phyloP scores from a whole-genome alignment of 2,888 invertebrate species.

The Julus scandinavius region DNA sequence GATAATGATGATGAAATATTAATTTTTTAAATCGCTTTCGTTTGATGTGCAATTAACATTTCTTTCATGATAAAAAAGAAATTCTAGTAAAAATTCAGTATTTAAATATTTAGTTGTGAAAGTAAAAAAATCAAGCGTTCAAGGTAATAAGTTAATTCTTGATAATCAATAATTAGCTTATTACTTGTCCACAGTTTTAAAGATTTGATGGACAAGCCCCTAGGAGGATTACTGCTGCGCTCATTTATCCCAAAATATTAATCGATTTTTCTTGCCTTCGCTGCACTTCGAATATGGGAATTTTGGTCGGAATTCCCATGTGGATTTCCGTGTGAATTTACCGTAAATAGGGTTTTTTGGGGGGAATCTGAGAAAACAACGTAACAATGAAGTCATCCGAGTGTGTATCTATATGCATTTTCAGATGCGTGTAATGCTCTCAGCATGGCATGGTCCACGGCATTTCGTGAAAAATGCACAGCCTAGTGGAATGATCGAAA shows the following conservation, averaged over 20 bases:
- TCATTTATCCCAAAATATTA: neutral
- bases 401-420: constrained; percentile 15
- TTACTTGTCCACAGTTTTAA: too few relatives aligned
- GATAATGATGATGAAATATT: too few relatives aligned
- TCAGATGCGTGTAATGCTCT: constrained; percentile 28
- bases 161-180: too few relatives aligned
- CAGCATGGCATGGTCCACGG: neutral
- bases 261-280: constrained; percentile 4
- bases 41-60: too few relatives aligned
- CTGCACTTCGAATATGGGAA: neutral
- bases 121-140: too few relatives aligned
- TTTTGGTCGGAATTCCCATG: constrained; percentile 2
- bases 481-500: constrained; percentile 35
- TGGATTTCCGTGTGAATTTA: neutral
- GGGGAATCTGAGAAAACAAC: constrained; percentile 25
- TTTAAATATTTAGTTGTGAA: too few relatives aligned
- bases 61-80: too few relatives aligned
- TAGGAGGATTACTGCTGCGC: too few relatives aligned
- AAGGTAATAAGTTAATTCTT: too few relatives aligned
- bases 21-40: too few relatives aligned
- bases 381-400: constrained; percentile 32
- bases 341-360: neutral
- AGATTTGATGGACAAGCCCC: too few relatives aligned
- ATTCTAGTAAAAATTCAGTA: too few relatives aligned
- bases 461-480: neutral